These are phyloP conservation scores for Chaetodon auriga DNA, from an alignment of 2,113 vertebrate genomes.

Conservation along the genomic window DNA sequence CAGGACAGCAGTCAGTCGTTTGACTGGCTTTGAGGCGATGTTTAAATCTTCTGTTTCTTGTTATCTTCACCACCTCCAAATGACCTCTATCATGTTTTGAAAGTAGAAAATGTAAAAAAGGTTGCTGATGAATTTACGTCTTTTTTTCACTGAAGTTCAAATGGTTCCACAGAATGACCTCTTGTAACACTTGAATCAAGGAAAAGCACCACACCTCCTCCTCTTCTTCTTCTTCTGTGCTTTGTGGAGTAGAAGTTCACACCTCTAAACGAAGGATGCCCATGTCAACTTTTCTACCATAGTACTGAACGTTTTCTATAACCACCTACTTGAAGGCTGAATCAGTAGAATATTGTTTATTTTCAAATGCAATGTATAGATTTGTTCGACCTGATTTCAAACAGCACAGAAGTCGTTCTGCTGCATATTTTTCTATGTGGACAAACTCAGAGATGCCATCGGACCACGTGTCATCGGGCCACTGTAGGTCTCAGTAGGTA, in stretches of 20 bases:
- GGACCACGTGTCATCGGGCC: conserved; percentile 24
- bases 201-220: conserved; percentile 16
- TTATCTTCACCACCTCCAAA: conserved; percentile 30
- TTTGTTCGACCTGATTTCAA: conserved; percentile 61
- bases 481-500: conserved; percentile 12
- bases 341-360: conserved; percentile 55
- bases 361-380: conserved; percentile 67
- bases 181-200: conserved; percentile 46
- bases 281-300: conserved; percentile 55
- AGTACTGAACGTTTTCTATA: conserved; percentile 49
- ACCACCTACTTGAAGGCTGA: conserved; percentile 50
- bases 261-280: conserved; percentile 25
- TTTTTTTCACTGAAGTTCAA: neutral
- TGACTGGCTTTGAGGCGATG: neutral
- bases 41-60: conserved; percentile 2
- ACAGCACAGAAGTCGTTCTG: conserved; percentile 33
- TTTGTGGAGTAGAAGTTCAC: conserved; percentile 27
- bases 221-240: conserved; percentile 23
- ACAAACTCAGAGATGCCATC: conserved; percentile 42
- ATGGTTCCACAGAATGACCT: conserved; percentile 43
- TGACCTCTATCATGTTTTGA: conserved; percentile 21
- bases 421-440: conserved; percentile 72
- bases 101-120: conserved; percentile 8
- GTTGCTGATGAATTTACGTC: neutral
- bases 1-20: neutral